These are phyloP conservation scores for Styela clava DNA, from an alignment of 23 tunicate species.

Conservation along the genomic window DNA sequence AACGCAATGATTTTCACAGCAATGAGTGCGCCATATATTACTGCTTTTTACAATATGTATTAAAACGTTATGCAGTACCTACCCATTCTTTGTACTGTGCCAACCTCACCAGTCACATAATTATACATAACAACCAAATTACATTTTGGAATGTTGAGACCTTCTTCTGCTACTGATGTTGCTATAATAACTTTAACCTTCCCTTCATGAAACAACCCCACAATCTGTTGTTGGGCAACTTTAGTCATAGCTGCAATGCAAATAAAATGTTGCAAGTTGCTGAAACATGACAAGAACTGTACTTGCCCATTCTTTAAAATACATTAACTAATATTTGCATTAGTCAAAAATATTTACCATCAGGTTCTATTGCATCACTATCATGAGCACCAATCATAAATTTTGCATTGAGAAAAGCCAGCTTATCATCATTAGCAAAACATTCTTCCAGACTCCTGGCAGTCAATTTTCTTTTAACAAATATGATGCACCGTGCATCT, in stretches of 20 bases:
- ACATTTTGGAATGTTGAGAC: conserved; percentile 27
- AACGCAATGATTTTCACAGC: no score
- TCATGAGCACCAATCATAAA: conserved; percentile 51
- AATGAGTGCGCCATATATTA: no score
- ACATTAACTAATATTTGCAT: no score
- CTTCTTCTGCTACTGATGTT: conserved; percentile 44
- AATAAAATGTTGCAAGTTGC: neutral
- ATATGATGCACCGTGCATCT: conserved; percentile 18
- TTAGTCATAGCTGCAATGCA: conserved; percentile 31
- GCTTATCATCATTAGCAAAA: conserved; percentile 13
- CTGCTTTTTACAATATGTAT: no score
- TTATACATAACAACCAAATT: conserved; percentile 44
- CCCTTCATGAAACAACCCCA: conserved; percentile 25
- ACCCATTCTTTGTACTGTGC: conserved; percentile 31
- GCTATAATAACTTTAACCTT: conserved; percentile 29
- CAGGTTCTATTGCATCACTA: neutral
- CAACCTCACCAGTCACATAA: conserved; percentile 31
- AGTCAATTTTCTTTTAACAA: conserved; percentile 17
- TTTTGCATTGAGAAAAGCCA: conserved; percentile 17
- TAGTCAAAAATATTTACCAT: no score
- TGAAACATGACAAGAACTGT: no score
- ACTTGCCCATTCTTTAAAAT: no score
- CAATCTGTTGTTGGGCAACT: conserved; percentile 10
- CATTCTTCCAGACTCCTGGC: conserved; percentile 37
- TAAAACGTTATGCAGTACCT: no score